A percentile compares a stretch with the other conserved stretches of the same genome.
Conservation (phyloP, 2,797 vertebrate genomes). For the Gymnoscopelus microlampas region DNA sequence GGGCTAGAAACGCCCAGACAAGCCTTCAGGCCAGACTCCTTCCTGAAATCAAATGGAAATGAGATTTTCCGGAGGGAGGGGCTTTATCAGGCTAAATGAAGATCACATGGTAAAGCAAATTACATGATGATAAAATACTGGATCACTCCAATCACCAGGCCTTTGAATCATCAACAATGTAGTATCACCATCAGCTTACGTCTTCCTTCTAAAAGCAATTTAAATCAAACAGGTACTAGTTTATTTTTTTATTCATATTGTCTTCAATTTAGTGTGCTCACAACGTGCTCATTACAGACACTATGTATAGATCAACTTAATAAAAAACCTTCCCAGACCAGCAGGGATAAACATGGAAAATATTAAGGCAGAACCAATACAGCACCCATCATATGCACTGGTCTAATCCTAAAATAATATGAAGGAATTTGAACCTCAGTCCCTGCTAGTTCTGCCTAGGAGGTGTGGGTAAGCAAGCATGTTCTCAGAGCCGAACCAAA, state of each 20-base stretch:
- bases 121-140: not conserved
- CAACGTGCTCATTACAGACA: constrained; percentile 23
- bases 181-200: not conserved
- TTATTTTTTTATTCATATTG: constrained; percentile 21
- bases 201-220: not conserved
- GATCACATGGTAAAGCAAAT: too few species aligned
- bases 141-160: not conserved
- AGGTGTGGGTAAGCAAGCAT: constrained; percentile 41
- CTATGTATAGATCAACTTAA: constrained; percentile 49
- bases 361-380: constrained; percentile 57
- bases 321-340: constrained; percentile 47
- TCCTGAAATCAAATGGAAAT: too few species aligned
- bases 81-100: too few species aligned
- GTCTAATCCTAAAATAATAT: constrained; percentile 68
- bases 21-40: too few species aligned
- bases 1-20: too few species aligned
- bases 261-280: constrained; percentile 17
- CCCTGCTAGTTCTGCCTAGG: constrained; percentile 18
- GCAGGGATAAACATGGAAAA: constrained; percentile 52
- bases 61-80: too few species aligned
- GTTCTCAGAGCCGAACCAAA: constrained; percentile 41
- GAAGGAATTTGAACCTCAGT: constrained; percentile 35
- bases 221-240: constrained; percentile 1
- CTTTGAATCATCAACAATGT: not conserved
- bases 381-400: constrained; percentile 37